Base-by-base conservation (phyloP, 1,140 invertebrate species). In the Eumeta japonica region DNA sequence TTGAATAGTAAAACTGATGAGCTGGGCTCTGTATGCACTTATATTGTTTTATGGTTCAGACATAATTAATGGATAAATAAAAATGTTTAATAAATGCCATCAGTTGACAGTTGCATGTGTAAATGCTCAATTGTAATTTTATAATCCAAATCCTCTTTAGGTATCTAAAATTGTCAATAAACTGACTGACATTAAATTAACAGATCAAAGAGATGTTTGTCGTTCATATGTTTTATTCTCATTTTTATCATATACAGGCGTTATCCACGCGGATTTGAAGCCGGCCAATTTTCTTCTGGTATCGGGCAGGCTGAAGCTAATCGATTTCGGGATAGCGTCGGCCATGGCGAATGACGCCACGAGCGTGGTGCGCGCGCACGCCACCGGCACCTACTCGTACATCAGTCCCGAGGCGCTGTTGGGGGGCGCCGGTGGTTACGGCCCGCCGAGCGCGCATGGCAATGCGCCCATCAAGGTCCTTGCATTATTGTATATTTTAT, bases 321-420 rank as follows among this genome's bases (percentile, higher is more conserved):
- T 99, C 44, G 96, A 99, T 76, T 98, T 99, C 78, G 96, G 95
- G 14, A 98, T 98, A 51, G 89, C 96, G n/a, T 90, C 91, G 31
- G 85, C 85, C 33, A 81, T 98, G 33, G 86, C 91, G 52, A 78
- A 82, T 28, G 94, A 98, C 59, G 87, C 87, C 62, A 98, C 95
- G 1, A 92, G 89, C 55, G 88, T 97, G 19, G 77, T 90, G 10
- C 92, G 91, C 61, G 84, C 88, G 46, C 81, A 82, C 36, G 84
- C 83, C 32, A 81, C 84, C 27, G 95, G 96, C 16, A 98, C 95
- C 0, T 85, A 92, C 51, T 97, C 95, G 71, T 98, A 95, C 67
- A 98, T 98, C 66, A 94, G 92, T 68, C 96, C 96, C 1, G 96
- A 98, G 79, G 89, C 93, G 2, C 78, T 97, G 41, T 59, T 62